phyloP scores from a whole-genome alignment of 2,888 invertebrate species.

The Zygothrica quintamaculata region DNA sequence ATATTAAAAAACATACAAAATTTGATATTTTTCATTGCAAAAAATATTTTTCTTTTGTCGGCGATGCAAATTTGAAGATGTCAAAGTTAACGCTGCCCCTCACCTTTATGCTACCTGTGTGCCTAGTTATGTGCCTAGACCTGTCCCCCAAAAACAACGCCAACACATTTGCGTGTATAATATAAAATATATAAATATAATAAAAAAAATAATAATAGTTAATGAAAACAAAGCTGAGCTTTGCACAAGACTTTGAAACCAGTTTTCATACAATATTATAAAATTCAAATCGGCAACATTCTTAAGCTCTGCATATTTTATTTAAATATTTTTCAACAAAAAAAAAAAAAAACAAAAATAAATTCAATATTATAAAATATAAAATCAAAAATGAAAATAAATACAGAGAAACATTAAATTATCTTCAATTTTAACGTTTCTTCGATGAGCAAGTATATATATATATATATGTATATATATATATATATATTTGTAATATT shows the following conservation, averaged over 20 bases:
- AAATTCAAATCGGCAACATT: constrained; percentile 68
- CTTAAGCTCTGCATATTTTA: constrained; percentile 66
- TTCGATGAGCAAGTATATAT: neutral
- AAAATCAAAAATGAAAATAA: no score
- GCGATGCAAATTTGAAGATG: constrained; percentile 23
- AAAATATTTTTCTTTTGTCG: constrained; percentile 60
- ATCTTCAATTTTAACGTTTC: neutral
- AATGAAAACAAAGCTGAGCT: constrained; percentile 46
- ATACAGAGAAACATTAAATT: constrained; percentile 2
- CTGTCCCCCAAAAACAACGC: no score
- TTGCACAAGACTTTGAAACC: constrained; percentile 46
- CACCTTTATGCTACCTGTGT: constrained; percentile 3
- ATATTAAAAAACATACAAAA: constrained; percentile 31
- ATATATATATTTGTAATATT: neutral
- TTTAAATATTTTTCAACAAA: constrained; percentile 56
- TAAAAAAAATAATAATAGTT: constrained; percentile 34
- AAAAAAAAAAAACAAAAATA: constrained; percentile 2
- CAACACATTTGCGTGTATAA: no score
- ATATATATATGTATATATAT: neutral
- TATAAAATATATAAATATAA: no score
- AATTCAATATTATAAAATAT: no score
- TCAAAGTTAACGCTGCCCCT: neutral
- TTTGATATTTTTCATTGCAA: constrained; percentile 35
- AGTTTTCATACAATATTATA: constrained; percentile 63
- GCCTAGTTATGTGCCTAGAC: constrained; percentile 15